A percentile compares a stretch with the other conserved stretches of the same genome.
These are phyloP conservation scores for Alloplasta piceator DNA, from an alignment of 2,888 invertebrate genomes.

Conservation along the genomic window DNA sequence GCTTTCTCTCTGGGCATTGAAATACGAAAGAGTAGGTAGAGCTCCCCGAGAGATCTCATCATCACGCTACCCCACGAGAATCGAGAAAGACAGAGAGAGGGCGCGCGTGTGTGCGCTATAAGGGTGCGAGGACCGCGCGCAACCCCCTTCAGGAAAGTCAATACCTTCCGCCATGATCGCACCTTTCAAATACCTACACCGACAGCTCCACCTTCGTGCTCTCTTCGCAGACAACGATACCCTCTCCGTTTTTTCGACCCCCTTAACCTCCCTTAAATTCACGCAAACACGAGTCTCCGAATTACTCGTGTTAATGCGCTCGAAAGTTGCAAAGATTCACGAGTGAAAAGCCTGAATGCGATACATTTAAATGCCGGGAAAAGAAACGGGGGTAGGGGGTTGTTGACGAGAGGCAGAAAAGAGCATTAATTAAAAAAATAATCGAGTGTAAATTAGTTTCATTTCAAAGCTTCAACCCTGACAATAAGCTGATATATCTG, in stretches of 20 bases:
- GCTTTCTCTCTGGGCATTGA: slow-evolving; percentile 39
- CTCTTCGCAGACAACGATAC: slow-evolving; percentile 6
- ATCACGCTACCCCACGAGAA: slow-evolving; percentile 67
- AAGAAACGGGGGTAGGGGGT: not conserved
- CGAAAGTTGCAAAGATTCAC: not conserved
- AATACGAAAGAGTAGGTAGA: slow-evolving; percentile 58
- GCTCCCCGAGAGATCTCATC: slow-evolving; percentile 74
- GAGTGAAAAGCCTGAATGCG: not conserved
- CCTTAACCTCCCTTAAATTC: not conserved
- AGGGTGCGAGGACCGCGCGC: slow-evolving; percentile 59
- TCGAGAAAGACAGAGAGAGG: slow-evolving; percentile 53
- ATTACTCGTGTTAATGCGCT: not conserved
- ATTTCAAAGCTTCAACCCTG: slow-evolving; percentile 19
- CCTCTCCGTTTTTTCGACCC: not conserved
- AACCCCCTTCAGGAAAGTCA: slow-evolving; percentile 73
- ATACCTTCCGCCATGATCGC: slow-evolving; percentile 74
- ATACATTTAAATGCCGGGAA: not conserved
- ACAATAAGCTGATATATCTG: slow-evolving; percentile 18
- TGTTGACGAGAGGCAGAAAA: not conserved
- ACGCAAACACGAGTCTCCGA: not conserved
- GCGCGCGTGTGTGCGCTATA: slow-evolving; percentile 39
- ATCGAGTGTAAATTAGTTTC: slow-evolving; percentile 45
- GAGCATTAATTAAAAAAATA: slow-evolving; percentile 43
- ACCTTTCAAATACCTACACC: slow-evolving; percentile 64
- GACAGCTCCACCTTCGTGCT: slow-evolving; percentile 58